Conservation (phyloP, 1,140 invertebrate species). For the Drosophila orosa region DNA sequence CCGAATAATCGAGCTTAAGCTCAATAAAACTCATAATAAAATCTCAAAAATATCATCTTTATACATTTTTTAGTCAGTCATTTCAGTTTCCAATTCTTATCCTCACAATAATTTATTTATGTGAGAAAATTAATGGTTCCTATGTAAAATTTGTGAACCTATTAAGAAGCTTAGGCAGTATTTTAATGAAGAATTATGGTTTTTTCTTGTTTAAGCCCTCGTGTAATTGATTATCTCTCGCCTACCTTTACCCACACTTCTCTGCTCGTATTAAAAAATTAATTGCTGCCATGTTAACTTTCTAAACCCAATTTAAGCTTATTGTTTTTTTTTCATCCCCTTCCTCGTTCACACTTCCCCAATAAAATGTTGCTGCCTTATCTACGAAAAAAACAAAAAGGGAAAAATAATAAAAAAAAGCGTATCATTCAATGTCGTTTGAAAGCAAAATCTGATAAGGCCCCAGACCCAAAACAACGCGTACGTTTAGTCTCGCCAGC, state of each 20-base stretch:
- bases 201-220: not conserved
- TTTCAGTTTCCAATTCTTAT: not conserved
- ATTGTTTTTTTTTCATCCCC: slow-evolving; percentile 14
- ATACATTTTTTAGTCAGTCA: not conserved
- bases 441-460: slow-evolving; percentile 75
- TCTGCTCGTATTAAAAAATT: slow-evolving; percentile 30
- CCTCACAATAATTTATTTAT: not conserved
- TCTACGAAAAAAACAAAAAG: slow-evolving; percentile 17
- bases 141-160: not conserved
- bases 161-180: not conserved
- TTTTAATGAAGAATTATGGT: not conserved
- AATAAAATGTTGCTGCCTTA: slow-evolving; percentile 45
- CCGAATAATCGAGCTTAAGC: not conserved
- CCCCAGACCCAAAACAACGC: slow-evolving; percentile 57
- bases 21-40: not conserved
- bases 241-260: not conserved
- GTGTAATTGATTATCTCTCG: slow-evolving; percentile 18
- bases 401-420: slow-evolving; percentile 37
- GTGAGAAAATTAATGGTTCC: not conserved
- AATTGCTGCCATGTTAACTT: slow-evolving; percentile 38
- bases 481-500: slow-evolving; percentile 19
- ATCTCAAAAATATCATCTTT: not conserved
- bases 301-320: slow-evolving; percentile 35
- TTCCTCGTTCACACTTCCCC: slow-evolving; percentile 10
- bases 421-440: slow-evolving; percentile 67